Base-by-base conservation (phyloP, 2,113 vertebrate genomes). In the Numida meleagris region DNA sequence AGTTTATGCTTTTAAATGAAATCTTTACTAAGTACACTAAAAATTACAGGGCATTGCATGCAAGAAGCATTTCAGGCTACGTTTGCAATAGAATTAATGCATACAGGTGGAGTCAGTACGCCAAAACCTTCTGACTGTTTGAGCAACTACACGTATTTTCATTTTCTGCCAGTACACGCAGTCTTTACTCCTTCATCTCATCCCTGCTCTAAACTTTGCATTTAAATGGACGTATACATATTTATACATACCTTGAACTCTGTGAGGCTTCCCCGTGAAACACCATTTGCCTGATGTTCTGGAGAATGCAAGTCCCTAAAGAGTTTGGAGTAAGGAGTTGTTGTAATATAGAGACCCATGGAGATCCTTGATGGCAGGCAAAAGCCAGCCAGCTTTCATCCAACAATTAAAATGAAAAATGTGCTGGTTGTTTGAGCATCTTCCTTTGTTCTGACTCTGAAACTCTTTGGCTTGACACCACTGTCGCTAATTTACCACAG, bases 11-110 rank as follows among this genome's bases (percentile, higher is more conserved):
- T 87, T 94, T 73, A 91, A 93, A 93, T 73, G 82, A 96, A 95
- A 82, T 38, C 75, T 89, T 93, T 95, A 88, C 95, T 93, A 86
- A 93, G 92, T 88, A 46, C 70, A 51, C 93, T 86, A 88, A 68
- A 95, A 94, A 96, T 96, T 96, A 96, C 72, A 96, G 90, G 92
- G 82, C 67, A 94, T 73, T 76, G n/a, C 77, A 72, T 43, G 70
- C 76, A 92, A 66, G 76, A 68, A 81, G 59, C 83, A 95, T 93
- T 96, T 94, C 78, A 80, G 93, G 90, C 45, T 62, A 94, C 45
- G 48, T 93, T 72, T 96, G 71, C 85, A 91, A 85, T 36, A 77
- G 63, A 73, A 82, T 72, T 48, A 53, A 20, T 66, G 42, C 40
- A 34, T 53, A 34, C 36, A 87, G 62, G 51, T 62, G 46, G 21